Percentiles rank a stretch among this genome's conserved stretches.
These are phyloP conservation scores for Petaurus breviceps DNA, from an alignment of 2,113 vertebrate genomes.

Conservation along the genomic window DNA sequence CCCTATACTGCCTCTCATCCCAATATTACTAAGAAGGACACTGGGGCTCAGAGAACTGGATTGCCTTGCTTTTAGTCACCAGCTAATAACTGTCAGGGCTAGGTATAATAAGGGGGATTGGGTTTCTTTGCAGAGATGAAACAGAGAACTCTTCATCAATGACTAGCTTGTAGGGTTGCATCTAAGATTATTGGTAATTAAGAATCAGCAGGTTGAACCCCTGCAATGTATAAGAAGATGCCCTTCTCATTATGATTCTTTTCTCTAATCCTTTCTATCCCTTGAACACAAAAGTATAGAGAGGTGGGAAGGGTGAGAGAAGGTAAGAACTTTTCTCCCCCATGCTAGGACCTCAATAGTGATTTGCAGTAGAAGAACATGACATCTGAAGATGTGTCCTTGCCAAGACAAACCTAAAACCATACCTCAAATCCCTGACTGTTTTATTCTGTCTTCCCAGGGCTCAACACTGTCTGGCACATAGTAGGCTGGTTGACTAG, in stretches of 20 bases:
- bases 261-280: background rate
- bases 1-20: background rate
- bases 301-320: background rate
- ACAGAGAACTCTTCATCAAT: background rate
- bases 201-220: background rate
- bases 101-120: background rate
- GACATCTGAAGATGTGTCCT: background rate
- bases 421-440: background rate
- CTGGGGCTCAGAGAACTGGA: background rate
- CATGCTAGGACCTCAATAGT: background rate
- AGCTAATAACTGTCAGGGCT: background rate
- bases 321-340: background rate
- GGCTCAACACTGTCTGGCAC: background rate
- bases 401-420: background rate
- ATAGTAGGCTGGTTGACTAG: background rate
- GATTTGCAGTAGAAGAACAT: background rate
- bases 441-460: background rate
- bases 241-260: background rate
- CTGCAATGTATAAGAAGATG: background rate
- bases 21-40: background rate
- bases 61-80: too few species aligned
- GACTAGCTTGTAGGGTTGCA: background rate
- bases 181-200: background rate
- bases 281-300: background rate
- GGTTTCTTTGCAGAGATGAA: background rate